These are phyloP conservation scores for Phyllotis vaccarum DNA, from an alignment of 2,797 vertebrate genomes.

Conservation along the genomic window DNA sequence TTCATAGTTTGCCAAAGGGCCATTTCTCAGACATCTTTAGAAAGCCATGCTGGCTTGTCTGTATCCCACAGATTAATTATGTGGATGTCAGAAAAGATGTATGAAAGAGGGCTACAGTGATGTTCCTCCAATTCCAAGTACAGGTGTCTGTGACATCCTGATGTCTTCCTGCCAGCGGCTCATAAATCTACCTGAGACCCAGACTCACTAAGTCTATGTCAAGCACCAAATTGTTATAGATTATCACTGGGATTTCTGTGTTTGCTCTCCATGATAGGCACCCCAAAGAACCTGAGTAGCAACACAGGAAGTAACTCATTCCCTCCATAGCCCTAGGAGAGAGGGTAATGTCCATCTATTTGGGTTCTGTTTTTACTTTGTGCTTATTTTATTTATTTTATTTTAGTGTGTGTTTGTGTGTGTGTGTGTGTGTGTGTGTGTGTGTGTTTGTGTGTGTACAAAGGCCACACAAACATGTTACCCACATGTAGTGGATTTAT, in stretches of 20 bases:
- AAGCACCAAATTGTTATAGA: conserved; percentile 41
- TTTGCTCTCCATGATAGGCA: neutral
- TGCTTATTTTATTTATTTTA: neutral
- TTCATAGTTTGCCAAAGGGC: neutral
- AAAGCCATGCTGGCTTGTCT: conserved; percentile 24
- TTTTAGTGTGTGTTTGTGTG: neutral
- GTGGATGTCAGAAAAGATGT: conserved; percentile 38
- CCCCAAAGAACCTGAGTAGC: neutral
- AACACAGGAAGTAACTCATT: neutral
- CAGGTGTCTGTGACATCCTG: accelerated
- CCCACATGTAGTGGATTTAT: too few species aligned
- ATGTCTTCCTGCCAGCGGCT: neutral
- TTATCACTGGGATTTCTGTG: neutral
- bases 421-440: neutral
- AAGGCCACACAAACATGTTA: neutral
- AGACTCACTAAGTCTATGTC: neutral
- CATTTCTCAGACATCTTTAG: conserved; percentile 27
- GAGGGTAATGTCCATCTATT: neutral
- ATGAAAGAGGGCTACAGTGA: neutral
- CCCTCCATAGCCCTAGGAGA: neutral
- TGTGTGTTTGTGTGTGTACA: too few species aligned
- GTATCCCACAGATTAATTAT: neutral
- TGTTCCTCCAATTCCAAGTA: neutral
- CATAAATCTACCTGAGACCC: conserved; percentile 31
- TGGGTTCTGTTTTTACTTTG: neutral